Evolutionary conservation across 1,140 invertebrate species (phyloP), one percentile per base, ranked within the genome.

Genomic region (Intoshia linei): DNA sequence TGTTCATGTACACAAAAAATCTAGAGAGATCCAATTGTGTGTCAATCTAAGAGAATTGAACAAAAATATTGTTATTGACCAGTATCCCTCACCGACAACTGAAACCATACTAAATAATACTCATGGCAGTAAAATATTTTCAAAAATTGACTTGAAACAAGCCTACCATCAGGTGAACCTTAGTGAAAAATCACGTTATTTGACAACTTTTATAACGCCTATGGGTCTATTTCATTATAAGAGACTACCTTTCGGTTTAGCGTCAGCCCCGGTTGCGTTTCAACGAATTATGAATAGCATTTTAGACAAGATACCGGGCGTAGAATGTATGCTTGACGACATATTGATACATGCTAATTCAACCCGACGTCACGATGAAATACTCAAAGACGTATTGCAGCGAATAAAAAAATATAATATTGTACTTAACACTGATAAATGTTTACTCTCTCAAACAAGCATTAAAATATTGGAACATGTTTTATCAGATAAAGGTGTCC

Each of bases 101-200:
- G 46, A 49, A 32, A 42, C 50, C 19, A 20, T 50, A 1, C 27
- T 47, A 2, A 11, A 33, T 27, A 43, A 44, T 4, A 36, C 48
- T 21, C 46, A 53, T 32, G 44, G 37, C 13, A 33, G 43, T 4
- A 42, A 34, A 29, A 21, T 45, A 4, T 51, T 50, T 34, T 44
- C 43, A 7, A 48, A 47, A 27, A 7, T 54, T 1, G 49, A 49
- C 34, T 33, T 50, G 1, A 40, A 38, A 18, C 18, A 41, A 6
- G 46, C 42, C 7, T 54, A 45, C 32, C 45, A 50, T 35, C 48
- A 50, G 24, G 18, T 50, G 2, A 43, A 46, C 31, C 23, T 51
- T 10, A 38, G 44, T 13, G 37, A 44, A 37, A 29, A 42, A n/a
- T 40, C 34, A 14, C 39, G 47, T 25, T 33, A 33, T n/a, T 46